A percentile compares a stretch with the other conserved stretches of the same genome.
phyloP scores from a whole-genome alignment of 2,888 invertebrate species.

The Drosophila formosana region DNA sequence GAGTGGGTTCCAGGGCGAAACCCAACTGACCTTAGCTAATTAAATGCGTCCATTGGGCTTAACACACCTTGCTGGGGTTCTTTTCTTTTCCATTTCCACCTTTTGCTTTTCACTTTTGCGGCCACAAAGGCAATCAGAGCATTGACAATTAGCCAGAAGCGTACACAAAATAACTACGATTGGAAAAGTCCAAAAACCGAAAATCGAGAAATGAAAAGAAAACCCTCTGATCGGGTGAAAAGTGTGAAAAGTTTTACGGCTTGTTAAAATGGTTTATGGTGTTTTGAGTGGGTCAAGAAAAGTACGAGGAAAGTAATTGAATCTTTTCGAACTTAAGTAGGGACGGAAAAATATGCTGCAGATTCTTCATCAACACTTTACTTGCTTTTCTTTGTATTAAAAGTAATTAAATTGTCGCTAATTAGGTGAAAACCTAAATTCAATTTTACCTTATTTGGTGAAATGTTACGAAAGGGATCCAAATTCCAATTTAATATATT shows the following conservation, averaged over 20 bases:
- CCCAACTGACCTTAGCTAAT: constrained; percentile 63
- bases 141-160: constrained; percentile 52
- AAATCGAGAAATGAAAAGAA: background rate
- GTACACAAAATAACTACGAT: constrained; percentile 13
- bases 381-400: background rate
- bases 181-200: constrained; percentile 25
- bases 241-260: constrained; percentile 38
- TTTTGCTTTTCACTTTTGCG: constrained; percentile 47
- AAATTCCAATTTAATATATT: background rate
- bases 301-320: background rate
- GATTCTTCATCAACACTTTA: background rate
- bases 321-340: constrained; percentile 3
- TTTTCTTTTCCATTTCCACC: constrained; percentile 20
- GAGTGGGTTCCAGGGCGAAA: constrained; percentile 9
- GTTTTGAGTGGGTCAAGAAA: background rate
- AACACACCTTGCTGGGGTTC: constrained; percentile 19
- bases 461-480: no score
- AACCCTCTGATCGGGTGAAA: constrained; percentile 33
- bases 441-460: no score
- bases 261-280: constrained; percentile 1
- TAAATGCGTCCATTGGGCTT: constrained; percentile 33
- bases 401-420: background rate
- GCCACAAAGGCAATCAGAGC: constrained; percentile 54
- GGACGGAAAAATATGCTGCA: background rate
- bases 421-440: background rate